Conservation (phyloP, 2,797 vertebrate species). For the Perdix hodgsoniae region DNA sequence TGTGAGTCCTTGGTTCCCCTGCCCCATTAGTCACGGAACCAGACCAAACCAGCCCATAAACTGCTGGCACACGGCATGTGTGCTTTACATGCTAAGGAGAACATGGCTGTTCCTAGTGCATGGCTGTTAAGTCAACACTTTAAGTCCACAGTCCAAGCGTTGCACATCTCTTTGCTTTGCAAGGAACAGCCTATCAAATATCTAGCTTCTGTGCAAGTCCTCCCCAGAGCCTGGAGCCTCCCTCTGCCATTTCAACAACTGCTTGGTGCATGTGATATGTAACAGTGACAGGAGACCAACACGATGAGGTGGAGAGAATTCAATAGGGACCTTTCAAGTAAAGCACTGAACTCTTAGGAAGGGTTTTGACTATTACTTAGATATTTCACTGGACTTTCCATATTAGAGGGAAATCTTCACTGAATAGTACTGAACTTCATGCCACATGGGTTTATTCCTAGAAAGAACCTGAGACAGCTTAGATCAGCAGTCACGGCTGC, state of each 20-base stretch:
- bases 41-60: too few species aligned
- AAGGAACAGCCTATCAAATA: neutral
- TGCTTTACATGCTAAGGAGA: rapidly evolving
- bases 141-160: neutral
- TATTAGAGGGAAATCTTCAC: neutral
- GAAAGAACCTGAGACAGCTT: neutral
- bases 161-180: neutral
- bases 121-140: neutral
- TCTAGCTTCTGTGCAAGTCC: neutral
- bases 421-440: neutral
- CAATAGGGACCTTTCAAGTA: neutral
- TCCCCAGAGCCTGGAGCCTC: neutral
- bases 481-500: neutral
- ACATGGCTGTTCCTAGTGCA: neutral
- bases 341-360: neutral
- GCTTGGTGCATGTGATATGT: neutral
- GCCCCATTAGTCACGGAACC: too few species aligned
- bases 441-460: neutral
- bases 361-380: neutral
- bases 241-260: neutral
- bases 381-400: neutral
- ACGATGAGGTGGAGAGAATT: neutral
- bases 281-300: neutral
- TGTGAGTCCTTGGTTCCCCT: too few species aligned
- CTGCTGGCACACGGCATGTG: rapidly evolving